Conservation (phyloP, 2,888 invertebrate genomes). For the Ophion obscuratus region DNA sequence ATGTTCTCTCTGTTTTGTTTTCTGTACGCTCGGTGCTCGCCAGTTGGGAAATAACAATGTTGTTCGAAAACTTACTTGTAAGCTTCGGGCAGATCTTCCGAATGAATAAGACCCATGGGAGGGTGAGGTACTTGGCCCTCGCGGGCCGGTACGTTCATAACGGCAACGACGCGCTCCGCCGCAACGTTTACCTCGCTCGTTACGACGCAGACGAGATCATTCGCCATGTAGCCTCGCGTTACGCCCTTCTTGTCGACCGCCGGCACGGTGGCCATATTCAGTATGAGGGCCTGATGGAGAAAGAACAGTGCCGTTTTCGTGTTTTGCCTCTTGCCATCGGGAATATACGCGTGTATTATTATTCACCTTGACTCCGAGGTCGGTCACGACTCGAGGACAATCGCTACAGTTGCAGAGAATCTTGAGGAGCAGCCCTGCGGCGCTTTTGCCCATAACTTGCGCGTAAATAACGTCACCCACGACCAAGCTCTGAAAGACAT, state of each 20-base stretch:
- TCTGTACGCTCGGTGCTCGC: slow-evolving; percentile 29
- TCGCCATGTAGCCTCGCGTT: slow-evolving; percentile 91
- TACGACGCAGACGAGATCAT: slow-evolving; percentile 95
- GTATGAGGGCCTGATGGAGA: slow-evolving; percentile 79
- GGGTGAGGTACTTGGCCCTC: slow-evolving; percentile 90
- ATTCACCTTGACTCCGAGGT: slow-evolving; percentile 93
- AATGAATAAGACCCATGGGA: slow-evolving; percentile 92
- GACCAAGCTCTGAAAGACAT: slow-evolving; percentile 79
- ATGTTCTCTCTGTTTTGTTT: slow-evolving; percentile 87
- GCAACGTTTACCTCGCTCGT: slow-evolving; percentile 94
- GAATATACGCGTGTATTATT: not conserved
- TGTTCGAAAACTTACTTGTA: slow-evolving; percentile 90
- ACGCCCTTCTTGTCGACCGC: slow-evolving; percentile 93
- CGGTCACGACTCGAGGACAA: slow-evolving; percentile 92
- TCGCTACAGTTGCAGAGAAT: slow-evolving; percentile 93
- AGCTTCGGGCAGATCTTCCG: slow-evolving; percentile 91
- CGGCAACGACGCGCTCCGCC: slow-evolving; percentile 94
- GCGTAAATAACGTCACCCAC: slow-evolving; percentile 91
- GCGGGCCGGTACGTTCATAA: slow-evolving; percentile 92
- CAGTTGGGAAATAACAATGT: not conserved
- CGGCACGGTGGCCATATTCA: slow-evolving; percentile 87
- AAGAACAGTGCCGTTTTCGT: not conserved
- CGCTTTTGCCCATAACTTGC: slow-evolving; percentile 90
- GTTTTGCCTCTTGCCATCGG: not conserved
- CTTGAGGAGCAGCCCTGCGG: slow-evolving; percentile 91